Conservation (phyloP, 1,140 invertebrate genomes). For the Pemphigus obesinymphae region DNA sequence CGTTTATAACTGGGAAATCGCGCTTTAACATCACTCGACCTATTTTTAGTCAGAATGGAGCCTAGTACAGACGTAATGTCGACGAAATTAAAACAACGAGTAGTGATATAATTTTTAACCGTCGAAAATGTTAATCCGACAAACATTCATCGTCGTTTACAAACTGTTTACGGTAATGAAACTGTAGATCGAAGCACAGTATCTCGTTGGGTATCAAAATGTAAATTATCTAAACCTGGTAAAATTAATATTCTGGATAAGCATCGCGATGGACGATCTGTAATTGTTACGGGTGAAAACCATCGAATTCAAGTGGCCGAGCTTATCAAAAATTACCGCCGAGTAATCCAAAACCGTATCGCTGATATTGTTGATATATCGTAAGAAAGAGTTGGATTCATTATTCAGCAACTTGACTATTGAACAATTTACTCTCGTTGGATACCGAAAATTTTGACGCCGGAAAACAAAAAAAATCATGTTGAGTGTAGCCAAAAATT, state of each 20-base stretch:
- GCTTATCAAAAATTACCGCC: background rate
- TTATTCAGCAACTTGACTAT: background rate
- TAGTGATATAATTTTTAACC: no score
- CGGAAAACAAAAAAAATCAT: background rate
- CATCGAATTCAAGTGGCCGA: background rate
- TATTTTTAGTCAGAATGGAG: background rate
- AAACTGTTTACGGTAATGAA: background rate
- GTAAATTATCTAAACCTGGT: background rate
- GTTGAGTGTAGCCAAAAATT: background rate
- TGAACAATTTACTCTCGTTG: conserved; percentile 18
- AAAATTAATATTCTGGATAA: background rate
- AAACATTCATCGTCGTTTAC: background rate
- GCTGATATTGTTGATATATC: background rate
- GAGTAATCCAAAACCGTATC: background rate
- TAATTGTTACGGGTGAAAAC: background rate
- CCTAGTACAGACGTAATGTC: background rate
- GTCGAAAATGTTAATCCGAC: background rate
- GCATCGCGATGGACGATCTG: background rate
- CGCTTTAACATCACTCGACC: background rate
- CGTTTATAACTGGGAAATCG: background rate
- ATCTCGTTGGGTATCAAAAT: background rate
- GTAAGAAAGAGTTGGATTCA: background rate
- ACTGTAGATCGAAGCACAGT: background rate
- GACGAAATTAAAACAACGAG: background rate
- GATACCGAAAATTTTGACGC: conserved; percentile 10